Base-by-base conservation (phyloP, 2,888 invertebrate genomes). In the Muscina levida region DNA sequence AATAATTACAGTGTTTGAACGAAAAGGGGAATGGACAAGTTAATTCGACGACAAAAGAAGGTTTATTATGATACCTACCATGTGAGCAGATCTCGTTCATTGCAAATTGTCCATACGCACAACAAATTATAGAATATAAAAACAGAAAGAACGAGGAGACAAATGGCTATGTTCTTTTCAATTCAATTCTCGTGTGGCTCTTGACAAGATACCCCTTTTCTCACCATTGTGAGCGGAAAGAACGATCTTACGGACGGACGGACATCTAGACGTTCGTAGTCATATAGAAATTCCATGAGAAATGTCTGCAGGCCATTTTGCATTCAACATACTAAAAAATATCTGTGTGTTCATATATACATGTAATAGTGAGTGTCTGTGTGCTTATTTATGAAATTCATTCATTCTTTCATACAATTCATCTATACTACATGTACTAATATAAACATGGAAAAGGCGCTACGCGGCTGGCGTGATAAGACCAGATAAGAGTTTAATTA, bases 271-370 rank as follows among this genome's bases (percentile, higher is more conserved):
- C n/a, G n/a, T n/a, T n/a, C n/a, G n/a, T n/a, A n/a, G n/a, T n/a
- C n/a, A n/a, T n/a, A n/a, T 17, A 59, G 75, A 83, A 83, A 83
- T 82, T 83, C 83, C 85, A 88, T 88, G 87, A 84, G 86, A 85
- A 87, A 84, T 84, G 82, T 72, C 85, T 84, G 79, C 8, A 68
- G 82, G 86, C 87, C 44, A n/a, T 82, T 80, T 83, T 79, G 77
- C 79, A 79, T 84, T 85, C 83, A 84, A 84, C 79, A 84, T 62
- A 75, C 57, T 57, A 22, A 22, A 67, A 82, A 72, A 71, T 76
- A 75, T 75, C 19, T 72, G 59, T 26, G 68, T 66, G 62, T 26
- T 24, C 62, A 42, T n/a, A 17, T 44, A 19, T 53, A 26, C 13
- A 17, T 67, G 67, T 75, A 46, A 51, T 72, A 65, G 68, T 57